These are phyloP conservation scores for Reticulitermes lucifugus DNA, from an alignment of 2,888 invertebrate genomes.

Conservation along the genomic window DNA sequence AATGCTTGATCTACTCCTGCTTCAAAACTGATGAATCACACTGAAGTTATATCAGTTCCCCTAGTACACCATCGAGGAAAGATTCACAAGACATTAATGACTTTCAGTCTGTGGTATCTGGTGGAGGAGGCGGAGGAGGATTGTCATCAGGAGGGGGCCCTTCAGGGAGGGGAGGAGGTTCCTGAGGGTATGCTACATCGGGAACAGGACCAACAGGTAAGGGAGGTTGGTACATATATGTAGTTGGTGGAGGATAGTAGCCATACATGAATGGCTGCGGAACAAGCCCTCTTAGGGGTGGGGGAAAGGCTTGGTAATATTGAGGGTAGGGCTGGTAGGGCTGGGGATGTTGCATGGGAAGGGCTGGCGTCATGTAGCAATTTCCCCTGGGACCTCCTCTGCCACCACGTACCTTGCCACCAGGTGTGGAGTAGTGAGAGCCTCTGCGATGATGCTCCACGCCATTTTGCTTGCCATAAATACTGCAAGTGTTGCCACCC, in stretches of 20 bases:
- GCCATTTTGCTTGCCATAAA: conserved; percentile 56
- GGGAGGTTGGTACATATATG: conserved; percentile 57
- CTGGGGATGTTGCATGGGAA: conserved; percentile 55
- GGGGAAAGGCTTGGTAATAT: conserved; percentile 55
- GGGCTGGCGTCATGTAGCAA: conserved; percentile 53
- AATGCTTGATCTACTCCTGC: neutral
- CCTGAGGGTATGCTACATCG: conserved; percentile 39
- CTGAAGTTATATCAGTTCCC: neutral
- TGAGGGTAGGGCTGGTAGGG: conserved; percentile 57
- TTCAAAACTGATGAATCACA: neutral
- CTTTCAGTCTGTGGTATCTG: conserved; percentile 49
- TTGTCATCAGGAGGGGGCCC: conserved; percentile 70
- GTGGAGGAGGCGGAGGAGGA: conserved; percentile 74
- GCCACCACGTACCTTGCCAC: conserved; percentile 63
- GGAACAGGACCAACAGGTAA: conserved; percentile 42
- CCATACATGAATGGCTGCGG: conserved; percentile 57
- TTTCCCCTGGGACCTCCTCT: conserved; percentile 57
- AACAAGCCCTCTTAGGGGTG: conserved; percentile 28
- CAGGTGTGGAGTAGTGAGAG: conserved; percentile 49
- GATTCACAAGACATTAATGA: neutral
- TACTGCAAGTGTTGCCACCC: conserved; percentile 56
- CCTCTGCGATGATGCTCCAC: conserved; percentile 57
- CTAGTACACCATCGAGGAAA: neutral
- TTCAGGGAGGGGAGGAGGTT: conserved; percentile 67
- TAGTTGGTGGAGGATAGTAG: conserved; percentile 57